These are phyloP conservation scores for Drosophila robusta DNA, from an alignment of 2,888 invertebrate genomes.

Conservation along the genomic window DNA sequence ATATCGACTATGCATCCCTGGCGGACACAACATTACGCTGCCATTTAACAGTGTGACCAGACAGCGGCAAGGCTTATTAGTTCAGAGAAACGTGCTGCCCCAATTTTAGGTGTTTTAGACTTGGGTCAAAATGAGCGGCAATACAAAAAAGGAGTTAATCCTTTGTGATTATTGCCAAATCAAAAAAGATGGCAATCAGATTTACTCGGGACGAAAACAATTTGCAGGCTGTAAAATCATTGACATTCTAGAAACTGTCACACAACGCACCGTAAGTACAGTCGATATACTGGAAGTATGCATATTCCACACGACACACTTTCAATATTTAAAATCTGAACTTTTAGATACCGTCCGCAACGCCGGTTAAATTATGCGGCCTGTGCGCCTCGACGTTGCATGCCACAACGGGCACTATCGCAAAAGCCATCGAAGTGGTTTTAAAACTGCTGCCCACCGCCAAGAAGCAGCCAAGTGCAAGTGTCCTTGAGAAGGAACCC, in stretches of 20 bases:
- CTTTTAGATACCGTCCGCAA: slow-evolving; percentile 33
- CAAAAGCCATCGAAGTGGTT: slow-evolving; percentile 26
- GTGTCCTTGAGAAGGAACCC: neutral
- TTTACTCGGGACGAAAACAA: slow-evolving; percentile 37
- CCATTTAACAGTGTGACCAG: slow-evolving; percentile 7
- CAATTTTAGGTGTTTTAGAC: neutral
- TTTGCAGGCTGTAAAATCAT: slow-evolving; percentile 49
- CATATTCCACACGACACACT: neutral
- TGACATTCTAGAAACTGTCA: slow-evolving; percentile 46
- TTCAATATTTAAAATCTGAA: neutral
- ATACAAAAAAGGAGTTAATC: slow-evolving; percentile 13
- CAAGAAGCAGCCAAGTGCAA: slow-evolving; percentile 4
- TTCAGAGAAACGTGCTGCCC: slow-evolving; percentile 23
- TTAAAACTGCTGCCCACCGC: neutral
- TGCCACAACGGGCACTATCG: slow-evolving; percentile 25
- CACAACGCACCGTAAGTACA: slow-evolving; percentile 52
- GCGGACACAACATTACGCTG: neutral
- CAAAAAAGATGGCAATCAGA: slow-evolving; percentile 23
- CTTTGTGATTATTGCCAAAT: slow-evolving; percentile 47
- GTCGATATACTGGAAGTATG: neutral
- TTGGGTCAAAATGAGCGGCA: slow-evolving; percentile 23
- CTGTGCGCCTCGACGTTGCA: slow-evolving; percentile 41
- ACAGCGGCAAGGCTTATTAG: neutral
- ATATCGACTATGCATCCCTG: slow-evolving; percentile 20
- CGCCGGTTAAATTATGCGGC: slow-evolving; percentile 50